Percentiles rank a stretch among this genome's conserved stretches.
phyloP scores from a whole-genome alignment of 2,888 invertebrate species.

The Ferdinandea cuprea region DNA sequence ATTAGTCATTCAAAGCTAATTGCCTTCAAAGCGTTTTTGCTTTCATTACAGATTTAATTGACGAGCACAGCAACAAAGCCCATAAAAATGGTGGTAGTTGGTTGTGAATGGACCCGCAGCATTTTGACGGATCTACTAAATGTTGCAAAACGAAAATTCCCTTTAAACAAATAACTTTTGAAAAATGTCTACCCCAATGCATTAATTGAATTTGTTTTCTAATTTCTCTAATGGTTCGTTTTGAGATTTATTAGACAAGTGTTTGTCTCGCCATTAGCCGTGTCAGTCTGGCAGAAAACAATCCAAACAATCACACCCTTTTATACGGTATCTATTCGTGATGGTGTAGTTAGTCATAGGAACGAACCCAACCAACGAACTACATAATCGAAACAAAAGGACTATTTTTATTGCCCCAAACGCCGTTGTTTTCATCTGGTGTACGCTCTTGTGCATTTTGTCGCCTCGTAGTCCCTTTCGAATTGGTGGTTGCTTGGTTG shows the following conservation, averaged over 20 bases:
- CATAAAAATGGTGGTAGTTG: too few relatives aligned
- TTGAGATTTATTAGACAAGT: conserved; percentile 58
- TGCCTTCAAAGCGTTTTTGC: conserved; percentile 17
- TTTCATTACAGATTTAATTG: conserved; percentile 10
- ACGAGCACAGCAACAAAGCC: background rate
- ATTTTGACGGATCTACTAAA: background rate
- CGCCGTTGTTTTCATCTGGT: conserved; percentile 54
- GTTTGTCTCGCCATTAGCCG: conserved; percentile 62
- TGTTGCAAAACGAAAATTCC: background rate
- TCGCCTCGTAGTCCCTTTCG: conserved; percentile 32
- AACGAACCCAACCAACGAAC: too few relatives aligned
- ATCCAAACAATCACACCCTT: conserved; percentile 52
- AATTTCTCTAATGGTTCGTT: conserved; percentile 36
- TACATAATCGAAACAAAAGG: conserved; percentile 35
- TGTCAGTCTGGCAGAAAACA: conserved; percentile 58
- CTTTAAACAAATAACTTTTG: too few relatives aligned
- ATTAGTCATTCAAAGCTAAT: conserved; percentile 34
- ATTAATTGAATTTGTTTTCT: conserved; percentile 26
- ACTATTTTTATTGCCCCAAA: conserved; percentile 69
- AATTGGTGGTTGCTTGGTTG: conserved; percentile 13
- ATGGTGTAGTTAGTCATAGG: conserved; percentile 61
- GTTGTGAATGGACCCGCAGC: too few relatives aligned
- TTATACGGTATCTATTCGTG: conserved; percentile 35
- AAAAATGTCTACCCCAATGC: too few relatives aligned
- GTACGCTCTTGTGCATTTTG: conserved; percentile 61